phyloP scores from a whole-genome alignment of 2,888 invertebrate genomes.

The Cantharis nigra region DNA sequence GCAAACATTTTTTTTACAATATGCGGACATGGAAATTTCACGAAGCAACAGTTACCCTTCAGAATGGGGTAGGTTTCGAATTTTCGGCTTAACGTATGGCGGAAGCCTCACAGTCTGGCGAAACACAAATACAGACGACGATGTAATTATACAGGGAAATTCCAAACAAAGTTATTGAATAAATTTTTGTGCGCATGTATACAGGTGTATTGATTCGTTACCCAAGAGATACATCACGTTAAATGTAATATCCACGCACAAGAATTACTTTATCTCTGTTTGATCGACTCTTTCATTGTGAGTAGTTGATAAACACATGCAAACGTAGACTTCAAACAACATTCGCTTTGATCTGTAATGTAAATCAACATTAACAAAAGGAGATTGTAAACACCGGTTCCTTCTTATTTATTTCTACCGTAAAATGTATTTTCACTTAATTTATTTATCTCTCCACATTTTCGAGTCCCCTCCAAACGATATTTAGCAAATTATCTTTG shows the following conservation, averaged over 20 bases:
- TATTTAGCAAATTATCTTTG: background rate
- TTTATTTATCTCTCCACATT: background rate
- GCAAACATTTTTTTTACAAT: constrained; percentile 7
- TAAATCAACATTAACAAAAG: constrained; percentile 10
- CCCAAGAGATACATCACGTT: constrained; percentile 26
- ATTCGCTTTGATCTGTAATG: constrained; percentile 11
- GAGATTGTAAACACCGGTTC: background rate
- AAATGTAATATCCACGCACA: constrained; percentile 24
- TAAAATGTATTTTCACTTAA: background rate
- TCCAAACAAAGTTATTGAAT: constrained; percentile 29
- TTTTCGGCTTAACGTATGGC: background rate
- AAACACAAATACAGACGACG: constrained; percentile 20
- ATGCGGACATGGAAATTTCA: constrained; percentile 19
- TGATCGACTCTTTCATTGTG: constrained; percentile 10
- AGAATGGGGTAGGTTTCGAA: constrained; percentile 6
- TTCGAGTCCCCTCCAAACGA: background rate
- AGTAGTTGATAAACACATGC: constrained; percentile 10
- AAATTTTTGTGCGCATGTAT: constrained; percentile 34
- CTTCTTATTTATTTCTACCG: background rate
- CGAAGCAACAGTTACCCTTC: constrained; percentile 21
- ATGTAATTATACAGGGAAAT: constrained; percentile 31
- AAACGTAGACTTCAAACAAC: constrained; percentile 12
- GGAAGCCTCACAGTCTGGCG: constrained; percentile 13
- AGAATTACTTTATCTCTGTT: constrained; percentile 21
- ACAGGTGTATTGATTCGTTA: constrained; percentile 34